phyloP scores from a whole-genome alignment of 37 sponge, comb jelly and placozoan species.

The Bolinopsis microptera region DNA sequence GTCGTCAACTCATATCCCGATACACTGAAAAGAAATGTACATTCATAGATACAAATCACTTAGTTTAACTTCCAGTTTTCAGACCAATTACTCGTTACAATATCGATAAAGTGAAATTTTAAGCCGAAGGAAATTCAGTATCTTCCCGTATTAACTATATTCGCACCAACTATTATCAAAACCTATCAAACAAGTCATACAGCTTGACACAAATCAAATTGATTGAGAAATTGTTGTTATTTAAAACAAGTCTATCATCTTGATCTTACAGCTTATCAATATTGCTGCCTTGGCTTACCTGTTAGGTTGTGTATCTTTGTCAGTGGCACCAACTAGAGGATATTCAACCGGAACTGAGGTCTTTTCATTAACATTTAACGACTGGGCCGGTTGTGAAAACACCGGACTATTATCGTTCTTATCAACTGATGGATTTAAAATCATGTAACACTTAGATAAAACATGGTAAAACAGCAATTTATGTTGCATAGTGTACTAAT shows the following conservation, averaged over 20 bases:
- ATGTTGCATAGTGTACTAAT: too few relatives aligned
- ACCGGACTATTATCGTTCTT: conserved; percentile 44
- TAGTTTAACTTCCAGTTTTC: too few relatives aligned
- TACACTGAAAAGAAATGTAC: conserved; percentile 4
- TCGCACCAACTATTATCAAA: too few relatives aligned
- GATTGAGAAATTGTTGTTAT: too few relatives aligned
- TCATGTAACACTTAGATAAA: neutral
- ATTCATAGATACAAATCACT: too few relatives aligned
- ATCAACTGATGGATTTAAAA: neutral
- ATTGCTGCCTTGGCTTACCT: neutral
- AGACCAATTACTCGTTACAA: too few relatives aligned
- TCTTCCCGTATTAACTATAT: too few relatives aligned
- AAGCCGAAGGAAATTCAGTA: too few relatives aligned
- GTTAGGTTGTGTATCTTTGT: conserved; percentile 28
- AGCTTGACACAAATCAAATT: too few relatives aligned
- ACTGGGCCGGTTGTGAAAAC: neutral
- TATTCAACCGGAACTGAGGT: neutral
- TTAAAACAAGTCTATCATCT: neutral
- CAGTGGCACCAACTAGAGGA: neutral
- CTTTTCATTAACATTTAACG: neutral
- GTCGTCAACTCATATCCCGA: neutral
- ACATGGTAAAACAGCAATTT: neutral
- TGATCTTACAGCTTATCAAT: neutral
- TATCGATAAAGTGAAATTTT: too few relatives aligned
- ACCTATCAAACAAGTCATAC: too few relatives aligned